Evolutionary conservation across 2,888 invertebrate genomes (phyloP).

Genomic region (Alloscopus bannaensis): DNA sequence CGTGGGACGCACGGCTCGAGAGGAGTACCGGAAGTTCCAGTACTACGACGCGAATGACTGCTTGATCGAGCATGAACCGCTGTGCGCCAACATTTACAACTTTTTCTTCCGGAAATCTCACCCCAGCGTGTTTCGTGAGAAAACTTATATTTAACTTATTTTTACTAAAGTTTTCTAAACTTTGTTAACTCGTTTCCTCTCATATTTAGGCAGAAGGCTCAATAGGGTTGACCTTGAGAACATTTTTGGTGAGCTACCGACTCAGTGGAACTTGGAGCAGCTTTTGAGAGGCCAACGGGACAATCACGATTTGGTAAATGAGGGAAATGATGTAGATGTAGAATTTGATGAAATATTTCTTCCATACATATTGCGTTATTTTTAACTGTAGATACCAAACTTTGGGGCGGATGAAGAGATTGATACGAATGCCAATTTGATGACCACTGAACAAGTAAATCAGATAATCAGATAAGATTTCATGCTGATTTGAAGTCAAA

Average conservation of each 20-base stretch:
- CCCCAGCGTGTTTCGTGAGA: slow-evolving; percentile 49
- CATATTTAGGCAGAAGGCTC: background rate
- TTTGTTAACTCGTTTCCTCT: no score
- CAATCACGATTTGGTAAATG: no score
- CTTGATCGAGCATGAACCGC: slow-evolving; percentile 22
- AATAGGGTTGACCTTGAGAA: slow-evolving; percentile 19
- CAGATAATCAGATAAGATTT: no score
- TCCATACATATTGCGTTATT: no score
- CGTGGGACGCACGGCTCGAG: slow-evolving; percentile 37
- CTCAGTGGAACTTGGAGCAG: background rate
- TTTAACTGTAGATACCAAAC: no score
- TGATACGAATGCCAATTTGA: no score
- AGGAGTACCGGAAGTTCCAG: slow-evolving; percentile 38
- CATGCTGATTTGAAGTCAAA: no score
- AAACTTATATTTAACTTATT: background rate
- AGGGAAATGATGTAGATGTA: no score
- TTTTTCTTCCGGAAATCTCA: slow-evolving; percentile 28
- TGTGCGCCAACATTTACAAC: slow-evolving; percentile 17
- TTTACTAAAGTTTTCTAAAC: slow-evolving; percentile 4
- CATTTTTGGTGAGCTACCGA: background rate
- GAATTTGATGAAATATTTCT: no score
- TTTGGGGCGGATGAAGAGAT: no score
- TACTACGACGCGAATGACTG: slow-evolving; percentile 32
- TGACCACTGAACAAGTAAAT: no score
- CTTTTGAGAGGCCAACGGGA: background rate